Conservation (phyloP, 2,113 vertebrate species). For the Triplophysa dalaica region DNA sequence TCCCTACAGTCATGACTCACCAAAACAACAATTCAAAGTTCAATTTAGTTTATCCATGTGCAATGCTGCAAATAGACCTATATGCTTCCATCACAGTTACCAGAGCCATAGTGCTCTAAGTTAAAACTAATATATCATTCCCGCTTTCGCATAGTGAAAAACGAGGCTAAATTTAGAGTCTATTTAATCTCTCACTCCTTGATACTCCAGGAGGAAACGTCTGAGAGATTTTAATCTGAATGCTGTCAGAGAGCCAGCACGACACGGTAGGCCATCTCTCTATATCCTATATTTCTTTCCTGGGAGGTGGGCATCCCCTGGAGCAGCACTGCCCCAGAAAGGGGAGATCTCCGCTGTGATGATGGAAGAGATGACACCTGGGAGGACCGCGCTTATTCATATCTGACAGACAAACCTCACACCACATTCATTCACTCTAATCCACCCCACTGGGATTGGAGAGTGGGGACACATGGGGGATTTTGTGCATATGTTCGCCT, state of each 20-base stretch:
- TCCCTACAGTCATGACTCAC: background rate
- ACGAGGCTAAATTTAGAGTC: background rate
- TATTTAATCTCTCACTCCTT: background rate
- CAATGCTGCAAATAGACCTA: background rate
- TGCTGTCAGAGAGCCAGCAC: constrained; percentile 5
- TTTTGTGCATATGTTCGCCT: background rate
- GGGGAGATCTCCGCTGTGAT: constrained; percentile 35
- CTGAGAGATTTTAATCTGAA: constrained; percentile 5
- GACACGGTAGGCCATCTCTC: background rate
- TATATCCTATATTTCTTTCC: constrained; percentile 6
- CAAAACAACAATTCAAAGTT: too few relatives aligned
- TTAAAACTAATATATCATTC: too few relatives aligned
- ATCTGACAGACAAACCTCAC: constrained; percentile 39
- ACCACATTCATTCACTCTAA: constrained; percentile 24
- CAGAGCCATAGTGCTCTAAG: too few relatives aligned
- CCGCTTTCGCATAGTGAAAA: background rate
- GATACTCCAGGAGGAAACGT: background rate
- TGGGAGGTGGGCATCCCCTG: constrained; percentile 13
- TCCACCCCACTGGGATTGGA: constrained; percentile 3
- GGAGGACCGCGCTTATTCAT: constrained; percentile 37
- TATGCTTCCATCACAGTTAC: background rate
- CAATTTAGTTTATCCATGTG: too few relatives aligned
- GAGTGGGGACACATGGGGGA: background rate
- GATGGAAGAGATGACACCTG: constrained; percentile 41
- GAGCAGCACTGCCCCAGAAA: constrained; percentile 12